Base-by-base conservation (phyloP, 2,888 invertebrate genomes). In the Bombyx huttoni region DNA sequence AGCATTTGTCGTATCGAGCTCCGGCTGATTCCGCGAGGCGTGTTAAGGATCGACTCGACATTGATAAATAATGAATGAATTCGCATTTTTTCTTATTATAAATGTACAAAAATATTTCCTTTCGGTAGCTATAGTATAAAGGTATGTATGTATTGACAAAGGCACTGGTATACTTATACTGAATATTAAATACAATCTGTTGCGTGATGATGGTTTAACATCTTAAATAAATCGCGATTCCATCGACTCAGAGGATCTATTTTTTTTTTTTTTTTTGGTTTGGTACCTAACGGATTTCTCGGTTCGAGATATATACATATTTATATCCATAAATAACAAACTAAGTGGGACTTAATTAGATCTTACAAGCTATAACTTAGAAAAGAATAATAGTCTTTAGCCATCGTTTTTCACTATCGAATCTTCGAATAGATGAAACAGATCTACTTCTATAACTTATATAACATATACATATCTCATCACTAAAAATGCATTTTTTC, bases 371-470 rank as follows among this genome's bases (percentile, higher is more conserved):
- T 67, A 75, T 64, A 73, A 64, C 81, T 83, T 83, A 86, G 58
- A 70, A 78, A 71, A 81, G 78, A 81, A 75, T n/a, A n/a, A 24
- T 85, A 87, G 84, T 87, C 86, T 86, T 88, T 83, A 88, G 80
- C 77, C 77, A 82, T 84, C 86, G 82, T 84, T 82, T 81, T 80
- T 76, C 74, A 77, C 75, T 70, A 78, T 69, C 72, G 85, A 86
- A 67, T 87, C 87, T 88, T 87, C 87, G 87, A 88, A 85, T 75
- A 87, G 87, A 88, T 87, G 81, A 87, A 87, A 87, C 88, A 82
- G 82, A 86, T 87, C 87, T 83, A 86, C 84, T 75, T 67, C 72
- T 70, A 77, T 78, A 75, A 81, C 76, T 76, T 78, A 80, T 68
- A 72, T 77, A 73, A 81, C 75, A 79, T 73, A 70, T 74, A 84